A percentile compares a stretch with the other conserved stretches of the same genome.
Conservation (phyloP, 2,888 invertebrate species). For the Endotricha flammealis region DNA sequence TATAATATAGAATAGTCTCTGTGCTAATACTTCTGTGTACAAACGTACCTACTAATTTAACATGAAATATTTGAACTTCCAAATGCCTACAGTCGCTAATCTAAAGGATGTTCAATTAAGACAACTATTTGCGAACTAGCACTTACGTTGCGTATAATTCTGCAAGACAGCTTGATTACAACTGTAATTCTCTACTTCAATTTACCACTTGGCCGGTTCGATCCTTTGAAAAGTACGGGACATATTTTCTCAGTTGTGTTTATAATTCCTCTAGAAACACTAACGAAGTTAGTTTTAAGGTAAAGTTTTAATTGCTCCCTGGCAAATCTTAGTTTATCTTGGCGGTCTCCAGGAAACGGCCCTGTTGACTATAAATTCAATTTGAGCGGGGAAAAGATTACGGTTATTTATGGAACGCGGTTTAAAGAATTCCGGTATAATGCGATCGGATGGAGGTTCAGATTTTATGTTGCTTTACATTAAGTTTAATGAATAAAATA, state of each 20-base stretch:
- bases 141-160: conserved; percentile 35
- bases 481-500: too few relatives aligned
- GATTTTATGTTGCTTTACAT: too few relatives aligned
- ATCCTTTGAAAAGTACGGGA: conserved; percentile 54
- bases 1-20: too few relatives aligned
- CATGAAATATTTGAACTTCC: background rate
- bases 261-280: conserved; percentile 58
- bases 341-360: conserved; percentile 60
- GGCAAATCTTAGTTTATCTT: conserved; percentile 74
- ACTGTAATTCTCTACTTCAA: conserved; percentile 45
- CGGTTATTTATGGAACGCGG: conserved; percentile 35
- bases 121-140: conserved; percentile 24
- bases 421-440: too few relatives aligned
- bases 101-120: conserved; percentile 22
- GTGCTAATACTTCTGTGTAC: too few relatives aligned
- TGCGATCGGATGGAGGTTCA: too few relatives aligned
- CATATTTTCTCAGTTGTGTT: conserved; percentile 56
- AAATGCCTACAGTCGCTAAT: conserved; percentile 22
- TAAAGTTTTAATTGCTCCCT: conserved; percentile 76
- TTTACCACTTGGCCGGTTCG: conserved; percentile 55
- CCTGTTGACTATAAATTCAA: conserved; percentile 72
- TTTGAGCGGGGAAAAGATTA: conserved; percentile 60
- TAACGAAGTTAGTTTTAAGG: conserved; percentile 72
- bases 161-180: conserved; percentile 48
- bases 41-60: background rate